phyloP scores from a whole-genome alignment of 2,113 vertebrate genomes.

The Dicerorhinus sumatrensis region DNA sequence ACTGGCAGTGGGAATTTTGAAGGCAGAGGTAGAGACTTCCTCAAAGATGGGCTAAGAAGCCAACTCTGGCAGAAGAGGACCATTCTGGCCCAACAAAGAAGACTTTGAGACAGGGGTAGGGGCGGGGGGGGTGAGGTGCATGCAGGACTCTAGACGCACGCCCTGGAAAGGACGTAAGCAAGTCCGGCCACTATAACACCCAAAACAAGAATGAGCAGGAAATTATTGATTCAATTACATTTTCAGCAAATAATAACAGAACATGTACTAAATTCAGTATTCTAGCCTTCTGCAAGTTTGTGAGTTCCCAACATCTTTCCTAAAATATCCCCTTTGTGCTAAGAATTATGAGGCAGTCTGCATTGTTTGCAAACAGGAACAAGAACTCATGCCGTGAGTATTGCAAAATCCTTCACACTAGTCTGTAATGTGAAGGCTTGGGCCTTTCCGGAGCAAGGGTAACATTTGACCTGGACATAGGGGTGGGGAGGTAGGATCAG shows the following conservation, averaged over 20 bases:
- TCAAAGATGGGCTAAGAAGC: not conserved
- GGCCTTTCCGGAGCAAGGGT: not conserved
- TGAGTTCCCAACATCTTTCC: not conserved
- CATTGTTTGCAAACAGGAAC: not conserved
- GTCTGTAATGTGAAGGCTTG: not conserved
- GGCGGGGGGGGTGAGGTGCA: too few species aligned
- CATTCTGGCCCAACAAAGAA: not conserved
- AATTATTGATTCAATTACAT: not conserved
- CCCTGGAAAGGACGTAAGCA: not conserved
- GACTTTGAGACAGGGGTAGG: not conserved
- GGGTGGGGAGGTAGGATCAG: not conserved
- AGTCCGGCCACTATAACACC: not conserved
- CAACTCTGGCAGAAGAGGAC: not conserved
- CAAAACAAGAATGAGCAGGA: not conserved
- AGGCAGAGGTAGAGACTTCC: not conserved
- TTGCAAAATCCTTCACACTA: not conserved
- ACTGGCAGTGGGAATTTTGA: not conserved
- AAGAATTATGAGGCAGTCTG: not conserved
- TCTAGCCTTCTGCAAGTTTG: not conserved
- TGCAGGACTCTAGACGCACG: not conserved
- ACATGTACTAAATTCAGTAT: not conserved
- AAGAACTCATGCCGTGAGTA: accelerated
- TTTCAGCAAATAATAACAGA: conserved; percentile 35
- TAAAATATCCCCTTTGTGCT: not conserved
- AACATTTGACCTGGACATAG: not conserved